A percentile compares a stretch with the other conserved stretches of the same genome.
Evolutionary conservation across 2,888 invertebrate genomes (phyloP).

Genomic region (Drosophila neonasuta): DNA sequence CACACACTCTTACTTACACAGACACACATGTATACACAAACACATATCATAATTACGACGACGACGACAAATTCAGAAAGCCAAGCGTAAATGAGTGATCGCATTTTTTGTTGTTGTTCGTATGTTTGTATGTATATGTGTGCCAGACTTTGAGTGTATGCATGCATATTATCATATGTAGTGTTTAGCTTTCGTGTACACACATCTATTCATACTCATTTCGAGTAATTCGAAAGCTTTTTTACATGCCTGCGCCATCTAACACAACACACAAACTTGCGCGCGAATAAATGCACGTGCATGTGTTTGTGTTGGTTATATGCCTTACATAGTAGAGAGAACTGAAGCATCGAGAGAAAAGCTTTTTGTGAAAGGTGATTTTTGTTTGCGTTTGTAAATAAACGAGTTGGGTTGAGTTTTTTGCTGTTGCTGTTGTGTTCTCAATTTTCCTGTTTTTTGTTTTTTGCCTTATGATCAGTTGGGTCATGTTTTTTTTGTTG

Average conservation of each 20-base stretch:
- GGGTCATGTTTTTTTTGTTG: conserved; percentile 15
- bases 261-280: conserved; percentile 34
- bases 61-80: conserved; percentile 62
- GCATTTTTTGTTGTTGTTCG: conserved; percentile 27
- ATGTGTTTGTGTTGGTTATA: conserved; percentile 6
- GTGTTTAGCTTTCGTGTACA: conserved; percentile 59
- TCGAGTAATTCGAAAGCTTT: conserved; percentile 63
- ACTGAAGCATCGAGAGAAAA: conserved; percentile 66
- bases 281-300: conserved; percentile 30
- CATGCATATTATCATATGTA: conserved; percentile 32
- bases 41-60: conserved; percentile 28
- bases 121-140: background rate
- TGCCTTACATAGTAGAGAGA: conserved; percentile 31
- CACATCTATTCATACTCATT: conserved; percentile 48
- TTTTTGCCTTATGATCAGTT: conserved; percentile 25
- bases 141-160: background rate
- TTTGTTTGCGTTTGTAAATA: conserved; percentile 53
- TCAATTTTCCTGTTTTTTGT: conserved; percentile 39
- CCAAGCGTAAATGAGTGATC: conserved; percentile 58
- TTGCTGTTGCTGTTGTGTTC: conserved; percentile 18
- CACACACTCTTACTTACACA: conserved; percentile 8
- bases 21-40: background rate
- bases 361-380: conserved; percentile 75
- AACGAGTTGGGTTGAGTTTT: conserved; percentile 18
- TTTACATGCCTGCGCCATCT: conserved; percentile 55